These are phyloP conservation scores for Melangyna quadrimaculata DNA, from an alignment of 2,888 invertebrate species.

Conservation along the genomic window DNA sequence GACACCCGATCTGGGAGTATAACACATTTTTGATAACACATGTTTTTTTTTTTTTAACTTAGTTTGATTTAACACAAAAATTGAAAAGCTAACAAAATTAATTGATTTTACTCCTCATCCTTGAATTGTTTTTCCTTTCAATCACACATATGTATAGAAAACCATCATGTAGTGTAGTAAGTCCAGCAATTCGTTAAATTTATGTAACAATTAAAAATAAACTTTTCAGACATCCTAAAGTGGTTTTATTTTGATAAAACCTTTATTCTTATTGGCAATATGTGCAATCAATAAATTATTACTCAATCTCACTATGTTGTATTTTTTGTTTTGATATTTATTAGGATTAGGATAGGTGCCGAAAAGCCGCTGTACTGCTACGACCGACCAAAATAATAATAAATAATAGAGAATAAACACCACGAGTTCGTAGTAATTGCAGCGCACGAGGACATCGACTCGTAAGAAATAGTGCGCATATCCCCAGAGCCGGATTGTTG, in stretches of 20 bases:
- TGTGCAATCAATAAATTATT: slow-evolving; percentile 13
- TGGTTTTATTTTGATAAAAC: not conserved
- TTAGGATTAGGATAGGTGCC: not conserved
- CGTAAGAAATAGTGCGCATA: slow-evolving; percentile 64
- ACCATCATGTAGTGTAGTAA: not conserved
- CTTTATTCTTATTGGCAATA: not conserved
- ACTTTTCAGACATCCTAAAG: not conserved
- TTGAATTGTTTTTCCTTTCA: not conserved
- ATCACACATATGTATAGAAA: not conserved
- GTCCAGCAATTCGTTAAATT: not conserved
- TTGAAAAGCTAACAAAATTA: not conserved
- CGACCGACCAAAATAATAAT: slow-evolving; percentile 65
- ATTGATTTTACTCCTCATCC: not conserved
- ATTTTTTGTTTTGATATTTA: slow-evolving; percentile 25
- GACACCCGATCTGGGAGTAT: not conserved
- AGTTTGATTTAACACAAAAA: not conserved
- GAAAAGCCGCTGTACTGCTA: slow-evolving; percentile 29
- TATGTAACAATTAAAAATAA: not conserved
- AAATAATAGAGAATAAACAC: slow-evolving; percentile 61
- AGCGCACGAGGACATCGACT: slow-evolving; percentile 59
- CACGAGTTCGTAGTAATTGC: slow-evolving; percentile 63
- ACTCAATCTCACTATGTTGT: not conserved
- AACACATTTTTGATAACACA: not conserved
- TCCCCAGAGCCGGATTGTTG: slow-evolving; percentile 19
- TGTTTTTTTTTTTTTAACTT: not conserved